Evolutionary conservation across 2,888 invertebrate species (phyloP), one percentile per base, ranked within the genome.

Genomic region (Oxyteleia sp.): DNA sequence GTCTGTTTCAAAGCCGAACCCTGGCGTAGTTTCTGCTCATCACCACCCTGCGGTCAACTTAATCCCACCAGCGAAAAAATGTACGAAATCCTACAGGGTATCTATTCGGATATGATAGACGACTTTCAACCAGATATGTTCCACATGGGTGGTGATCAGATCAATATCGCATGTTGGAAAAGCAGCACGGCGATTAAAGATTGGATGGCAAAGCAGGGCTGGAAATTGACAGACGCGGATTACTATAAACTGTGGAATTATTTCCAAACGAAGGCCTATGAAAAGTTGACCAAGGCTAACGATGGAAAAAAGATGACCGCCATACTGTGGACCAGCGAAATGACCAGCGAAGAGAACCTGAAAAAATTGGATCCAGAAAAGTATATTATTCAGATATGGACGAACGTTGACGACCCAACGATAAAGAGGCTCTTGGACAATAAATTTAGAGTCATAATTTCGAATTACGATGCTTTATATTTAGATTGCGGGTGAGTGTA

Each of bases 81-180:
- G 4, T 97, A 97, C 89, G 94, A 96, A 55, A 94, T 96, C 51
- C 92, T 96, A 13, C 95, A 95, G 87, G 96, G 96, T 80, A 96
- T 98, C 69, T 97, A 97, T 92, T 93, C 93, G 0, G 97, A 97
- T 87, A 96, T 97, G 96, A 93, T 96, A 15, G 94, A 95, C 0
- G 94, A 95, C 55, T 97, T 97, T 91, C 91, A 95, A 0, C 95
- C 96, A 0, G 97, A 97, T 90, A 94, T 97, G 1, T 97, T 97
- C 94, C 98, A 98, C 92, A 97, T 97, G 97, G 98, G 98, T 0
- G 98, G 97, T 0, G 97, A 98, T 90, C 97, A 98, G 92, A 97
- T 96, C 0, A 95, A 89, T 72, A 32, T 95, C 35, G 92, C 93
- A 3, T 98, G 98, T 91, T 98, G 98, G 98, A 97, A 96, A 89